These are phyloP conservation scores for Pentalonia nigronervosa DNA, from an alignment of 1,140 invertebrate genomes.

Conservation along the genomic window DNA sequence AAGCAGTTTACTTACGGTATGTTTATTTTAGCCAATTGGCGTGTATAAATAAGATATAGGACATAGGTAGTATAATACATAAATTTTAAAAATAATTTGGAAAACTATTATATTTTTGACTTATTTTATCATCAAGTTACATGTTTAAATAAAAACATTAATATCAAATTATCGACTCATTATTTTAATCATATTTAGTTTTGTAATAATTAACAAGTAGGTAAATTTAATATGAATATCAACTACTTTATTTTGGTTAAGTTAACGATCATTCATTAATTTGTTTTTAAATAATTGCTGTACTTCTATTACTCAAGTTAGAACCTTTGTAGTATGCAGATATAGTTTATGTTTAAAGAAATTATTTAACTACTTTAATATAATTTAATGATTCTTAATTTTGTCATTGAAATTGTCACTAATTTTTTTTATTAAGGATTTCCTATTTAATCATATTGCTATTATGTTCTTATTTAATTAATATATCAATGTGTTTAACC, in stretches of 20 bases:
- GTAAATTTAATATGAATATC: too few relatives aligned
- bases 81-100: background rate
- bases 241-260: too few relatives aligned
- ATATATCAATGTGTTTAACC: background rate
- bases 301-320: background rate
- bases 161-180: too few relatives aligned
- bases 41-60: background rate
- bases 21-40: background rate
- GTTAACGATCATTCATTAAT: too few relatives aligned
- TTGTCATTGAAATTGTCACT: background rate
- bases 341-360: background rate
- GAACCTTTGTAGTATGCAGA: background rate
- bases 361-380: background rate
- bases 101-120: too few relatives aligned
- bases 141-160: too few relatives aligned
- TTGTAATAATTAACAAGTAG: too few relatives aligned
- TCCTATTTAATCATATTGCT: background rate
- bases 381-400: background rate
- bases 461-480: slow-evolving; percentile 15
- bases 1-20: background rate
- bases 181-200: too few relatives aligned
- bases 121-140: too few relatives aligned
- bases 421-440: slow-evolving; percentile 15
- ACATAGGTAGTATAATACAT: background rate
- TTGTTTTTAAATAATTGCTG: background rate